Evolutionary conservation across 2,888 invertebrate species (phyloP).

Genomic region (Phrixothrix hirtus): DNA sequence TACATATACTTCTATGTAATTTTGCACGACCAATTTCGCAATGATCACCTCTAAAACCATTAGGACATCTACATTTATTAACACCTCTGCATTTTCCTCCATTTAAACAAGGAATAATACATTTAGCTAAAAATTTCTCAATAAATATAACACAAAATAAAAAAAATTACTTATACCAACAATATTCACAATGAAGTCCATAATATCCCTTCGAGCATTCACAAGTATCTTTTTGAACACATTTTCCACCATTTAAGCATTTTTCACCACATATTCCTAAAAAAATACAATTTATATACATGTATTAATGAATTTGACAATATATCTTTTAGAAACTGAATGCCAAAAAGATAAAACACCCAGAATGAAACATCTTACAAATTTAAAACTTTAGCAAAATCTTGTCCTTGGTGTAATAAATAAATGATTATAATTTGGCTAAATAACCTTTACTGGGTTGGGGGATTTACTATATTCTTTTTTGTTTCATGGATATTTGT

Average conservation of each 20-base stretch:
- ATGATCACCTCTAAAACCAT: constrained; percentile 83
- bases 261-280: constrained; percentile 88
- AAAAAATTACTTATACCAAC: constrained; percentile 63
- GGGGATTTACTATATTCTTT: too few species aligned
- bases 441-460: too few species aligned
- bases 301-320: neutral
- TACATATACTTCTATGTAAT: constrained; percentile 70
- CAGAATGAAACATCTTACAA: too few species aligned
- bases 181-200: constrained; percentile 87
- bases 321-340: neutral
- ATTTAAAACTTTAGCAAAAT: too few species aligned
- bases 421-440: too few species aligned
- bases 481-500: too few species aligned
- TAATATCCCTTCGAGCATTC: constrained; percentile 90
- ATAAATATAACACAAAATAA: neutral
- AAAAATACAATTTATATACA: constrained; percentile 39
- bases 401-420: too few species aligned
- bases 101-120: constrained; percentile 83
- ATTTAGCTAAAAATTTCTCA: constrained; percentile 47
- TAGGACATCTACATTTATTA: constrained; percentile 86
- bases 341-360: too few species aligned
- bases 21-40: constrained; percentile 84
- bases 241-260: constrained; percentile 92
- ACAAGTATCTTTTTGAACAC: constrained; percentile 92
- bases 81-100: constrained; percentile 88